Evolutionary conservation across 2,888 invertebrate species (phyloP), one percentile per base, ranked within the genome.

Genomic region (Eupithecia pulchellata): DNA sequence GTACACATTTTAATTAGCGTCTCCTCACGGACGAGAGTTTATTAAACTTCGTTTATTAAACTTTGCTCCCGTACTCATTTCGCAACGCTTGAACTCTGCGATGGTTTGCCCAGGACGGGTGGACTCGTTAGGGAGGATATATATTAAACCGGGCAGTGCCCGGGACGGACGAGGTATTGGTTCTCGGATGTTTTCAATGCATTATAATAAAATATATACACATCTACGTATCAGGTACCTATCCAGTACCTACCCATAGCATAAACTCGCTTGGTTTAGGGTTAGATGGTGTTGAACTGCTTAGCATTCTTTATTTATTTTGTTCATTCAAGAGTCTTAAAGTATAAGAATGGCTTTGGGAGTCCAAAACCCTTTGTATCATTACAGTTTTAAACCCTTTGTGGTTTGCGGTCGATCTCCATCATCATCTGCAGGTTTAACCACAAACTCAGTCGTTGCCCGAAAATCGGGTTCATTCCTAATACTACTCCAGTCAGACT

Each of bases 41-140:
- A 82, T 83, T 83, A 80, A 82, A 82, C 81, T 81, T 79, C 76
- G 77, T 78, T 75, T 80, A 79, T 78, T 77, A 79, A 81, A 81
- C 79, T 78, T 72, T 52, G 34, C 72, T 62, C 69, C 71, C 60
- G 52, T 65, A 13, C 55, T 30, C 39, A 69, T 75, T 74, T 74
- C 65, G 67, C 57, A 75, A 71, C 74, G 30, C 29, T 58, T 8
- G 32, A 20, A 20, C 34, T 64, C 75, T 25, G 67, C 20, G 57
- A 32, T 30, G 58, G 58, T 32, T 60, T 60, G 58, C 17, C 17
- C 36, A 55, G 68, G 27, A 62, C 52, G 17, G 65, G 13, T 52
- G n/a, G 34, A 67, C 69, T 74, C 75, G 74, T 77, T 77, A 76
- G 47, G 57, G 34, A 57, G 13, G n/a, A n/a, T n/a, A n/a, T n/a